Evolutionary conservation across 2,888 invertebrate species (phyloP).

Genomic region (Bellardia pandia): DNA sequence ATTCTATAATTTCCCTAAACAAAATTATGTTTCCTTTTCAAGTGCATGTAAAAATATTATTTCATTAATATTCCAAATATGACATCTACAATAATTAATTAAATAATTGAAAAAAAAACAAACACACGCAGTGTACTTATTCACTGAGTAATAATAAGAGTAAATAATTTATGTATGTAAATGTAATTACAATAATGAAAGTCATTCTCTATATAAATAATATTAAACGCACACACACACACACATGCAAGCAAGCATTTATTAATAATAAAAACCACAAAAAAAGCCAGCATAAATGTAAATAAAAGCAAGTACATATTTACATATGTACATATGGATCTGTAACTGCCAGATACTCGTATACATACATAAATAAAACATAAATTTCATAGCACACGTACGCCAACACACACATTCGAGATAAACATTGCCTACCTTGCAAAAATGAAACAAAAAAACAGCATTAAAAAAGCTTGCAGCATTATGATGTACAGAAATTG

Average conservation of each 20-base stretch:
- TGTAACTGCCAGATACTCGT: not conserved
- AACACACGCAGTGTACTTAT: not conserved
- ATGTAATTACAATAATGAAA: constrained; percentile 12
- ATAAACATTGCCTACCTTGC: constrained; percentile 25
- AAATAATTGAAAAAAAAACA: not conserved
- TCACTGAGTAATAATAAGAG: not conserved
- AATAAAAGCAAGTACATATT: not conserved
- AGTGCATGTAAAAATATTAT: too few species aligned
- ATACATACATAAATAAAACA: not conserved
- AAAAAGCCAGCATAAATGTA: constrained; percentile 10
- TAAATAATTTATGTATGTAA: constrained; percentile 26
- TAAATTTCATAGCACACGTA: not conserved
- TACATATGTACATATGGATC: constrained; percentile 3
- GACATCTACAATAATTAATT: not conserved
- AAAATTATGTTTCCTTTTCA: too few species aligned
- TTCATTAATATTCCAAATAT: not conserved
- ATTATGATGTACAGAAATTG: constrained; percentile 19
- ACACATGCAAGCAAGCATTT: not conserved
- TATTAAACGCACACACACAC: not conserved
- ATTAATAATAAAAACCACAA: not conserved
- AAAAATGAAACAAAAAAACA: not conserved
- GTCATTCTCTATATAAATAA: constrained; percentile 5
- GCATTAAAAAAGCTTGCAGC: not conserved
- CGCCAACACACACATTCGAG: not conserved
- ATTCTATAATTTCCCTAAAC: too few species aligned